These are phyloP conservation scores for Strigops habroptila DNA, from an alignment of 2,113 vertebrate genomes.

Conservation along the genomic window DNA sequence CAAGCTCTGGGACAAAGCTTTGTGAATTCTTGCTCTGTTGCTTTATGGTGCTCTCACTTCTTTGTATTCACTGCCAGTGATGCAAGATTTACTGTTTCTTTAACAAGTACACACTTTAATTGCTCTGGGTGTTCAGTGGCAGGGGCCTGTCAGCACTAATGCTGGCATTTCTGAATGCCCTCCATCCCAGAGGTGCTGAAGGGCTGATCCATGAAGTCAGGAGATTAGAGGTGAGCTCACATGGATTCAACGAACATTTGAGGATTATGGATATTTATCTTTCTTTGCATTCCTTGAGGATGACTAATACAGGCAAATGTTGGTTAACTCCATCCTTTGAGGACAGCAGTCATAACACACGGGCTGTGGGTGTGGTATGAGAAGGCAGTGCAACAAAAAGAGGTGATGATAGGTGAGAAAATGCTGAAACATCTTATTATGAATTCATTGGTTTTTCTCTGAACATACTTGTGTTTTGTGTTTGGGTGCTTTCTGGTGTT, in stretches of 20 bases:
- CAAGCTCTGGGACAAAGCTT: neutral
- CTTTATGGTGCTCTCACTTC: neutral
- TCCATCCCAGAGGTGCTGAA: neutral
- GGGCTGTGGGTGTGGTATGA: neutral
- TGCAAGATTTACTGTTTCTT: neutral
- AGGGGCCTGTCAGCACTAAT: neutral
- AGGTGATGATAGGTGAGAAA: neutral
- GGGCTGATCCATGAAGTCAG: neutral
- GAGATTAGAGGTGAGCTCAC: neutral
- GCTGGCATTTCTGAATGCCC: neutral
- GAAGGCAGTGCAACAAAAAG: neutral
- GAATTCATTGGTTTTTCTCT: neutral
- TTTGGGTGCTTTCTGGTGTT: neutral
- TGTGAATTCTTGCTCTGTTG: neutral
- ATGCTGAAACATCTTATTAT: neutral
- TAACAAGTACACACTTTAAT: neutral
- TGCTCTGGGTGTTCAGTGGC: accelerated
- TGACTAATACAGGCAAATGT: neutral
- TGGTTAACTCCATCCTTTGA: neutral
- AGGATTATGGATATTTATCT: neutral
- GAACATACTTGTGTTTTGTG: neutral
- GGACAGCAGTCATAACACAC: neutral
- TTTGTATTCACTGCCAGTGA: neutral
- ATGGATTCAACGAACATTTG: neutral
- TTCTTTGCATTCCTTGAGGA: neutral